Conservation (phyloP, 2,888 invertebrate genomes). For the Macrosiphum euphorbiae region DNA sequence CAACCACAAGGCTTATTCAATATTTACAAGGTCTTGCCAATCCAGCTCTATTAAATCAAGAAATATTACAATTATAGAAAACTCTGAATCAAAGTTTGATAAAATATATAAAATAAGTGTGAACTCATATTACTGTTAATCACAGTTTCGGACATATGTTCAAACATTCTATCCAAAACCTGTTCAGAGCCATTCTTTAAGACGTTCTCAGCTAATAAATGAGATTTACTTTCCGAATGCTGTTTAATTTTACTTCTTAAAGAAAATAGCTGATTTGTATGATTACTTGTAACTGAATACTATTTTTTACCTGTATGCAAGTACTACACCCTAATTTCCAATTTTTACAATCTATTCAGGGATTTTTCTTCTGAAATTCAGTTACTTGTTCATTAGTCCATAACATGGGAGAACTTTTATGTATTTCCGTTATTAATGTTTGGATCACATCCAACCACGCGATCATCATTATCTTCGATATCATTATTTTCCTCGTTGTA, state of each 20-base stretch:
- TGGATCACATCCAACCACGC: background rate
- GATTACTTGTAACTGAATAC: slow-evolving; percentile 13
- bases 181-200: background rate
- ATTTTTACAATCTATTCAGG: background rate
- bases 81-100: slow-evolving; percentile 10
- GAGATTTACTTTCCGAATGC: background rate
- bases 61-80: slow-evolving; percentile 6
- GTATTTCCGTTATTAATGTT: background rate
- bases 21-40: slow-evolving; percentile 26
- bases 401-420: background rate
- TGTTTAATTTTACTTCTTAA: slow-evolving; percentile 27
- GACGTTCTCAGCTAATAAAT: background rate
- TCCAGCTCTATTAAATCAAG: slow-evolving; percentile 21
- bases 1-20: background rate
- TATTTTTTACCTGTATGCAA: slow-evolving; percentile 1
- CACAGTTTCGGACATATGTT: background rate
- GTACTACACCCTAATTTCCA: slow-evolving; percentile 12
- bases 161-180: background rate
- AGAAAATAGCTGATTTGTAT: slow-evolving; percentile 12
- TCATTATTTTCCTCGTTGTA: slow-evolving; percentile 16
- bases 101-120: slow-evolving; percentile 24
- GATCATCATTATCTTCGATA: background rate
- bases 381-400: slow-evolving; percentile 15
- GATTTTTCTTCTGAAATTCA: slow-evolving; percentile 13
- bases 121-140: background rate